These are phyloP conservation scores for Pterobdella sp. DNA, from an alignment of 2,888 invertebrate species.

Conservation along the genomic window DNA sequence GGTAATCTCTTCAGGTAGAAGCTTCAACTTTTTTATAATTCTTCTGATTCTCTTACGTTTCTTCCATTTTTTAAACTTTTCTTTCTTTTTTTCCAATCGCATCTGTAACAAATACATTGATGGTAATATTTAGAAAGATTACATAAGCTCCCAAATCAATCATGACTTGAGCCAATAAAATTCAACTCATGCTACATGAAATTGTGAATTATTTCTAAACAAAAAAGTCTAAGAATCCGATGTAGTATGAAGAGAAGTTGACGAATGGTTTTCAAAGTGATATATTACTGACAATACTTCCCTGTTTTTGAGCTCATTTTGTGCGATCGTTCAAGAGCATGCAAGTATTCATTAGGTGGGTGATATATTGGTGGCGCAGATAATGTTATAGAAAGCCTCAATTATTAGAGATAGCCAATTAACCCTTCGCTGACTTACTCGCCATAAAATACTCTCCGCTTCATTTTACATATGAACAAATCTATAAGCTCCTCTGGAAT, in stretches of 20 bases:
- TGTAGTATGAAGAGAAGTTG: neutral
- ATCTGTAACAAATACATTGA: too few relatives aligned
- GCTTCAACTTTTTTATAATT: neutral
- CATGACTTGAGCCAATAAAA: too few relatives aligned
- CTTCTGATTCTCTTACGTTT: neutral
- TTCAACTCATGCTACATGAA: too few relatives aligned
- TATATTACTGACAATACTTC: neutral
- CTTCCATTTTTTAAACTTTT: neutral
- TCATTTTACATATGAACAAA: neutral
- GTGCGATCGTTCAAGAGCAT: neutral
- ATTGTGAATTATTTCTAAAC: too few relatives aligned
- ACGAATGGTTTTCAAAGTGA: neutral
- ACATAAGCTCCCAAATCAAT: too few relatives aligned
- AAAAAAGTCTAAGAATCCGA: neutral
- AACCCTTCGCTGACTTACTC: neutral
- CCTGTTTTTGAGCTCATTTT: neutral
- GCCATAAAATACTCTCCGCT: neutral
- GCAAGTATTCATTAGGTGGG: neutral
- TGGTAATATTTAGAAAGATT: too few relatives aligned
- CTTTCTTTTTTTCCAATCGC: neutral
- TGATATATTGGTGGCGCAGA: neutral
- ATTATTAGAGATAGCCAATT: slow-evolving; percentile 2
- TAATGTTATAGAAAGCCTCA: neutral
- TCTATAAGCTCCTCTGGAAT: too few relatives aligned
- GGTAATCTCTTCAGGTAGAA: neutral